Conservation (phyloP, 2,888 invertebrate genomes). For the Phytoseiulus persimilis region DNA sequence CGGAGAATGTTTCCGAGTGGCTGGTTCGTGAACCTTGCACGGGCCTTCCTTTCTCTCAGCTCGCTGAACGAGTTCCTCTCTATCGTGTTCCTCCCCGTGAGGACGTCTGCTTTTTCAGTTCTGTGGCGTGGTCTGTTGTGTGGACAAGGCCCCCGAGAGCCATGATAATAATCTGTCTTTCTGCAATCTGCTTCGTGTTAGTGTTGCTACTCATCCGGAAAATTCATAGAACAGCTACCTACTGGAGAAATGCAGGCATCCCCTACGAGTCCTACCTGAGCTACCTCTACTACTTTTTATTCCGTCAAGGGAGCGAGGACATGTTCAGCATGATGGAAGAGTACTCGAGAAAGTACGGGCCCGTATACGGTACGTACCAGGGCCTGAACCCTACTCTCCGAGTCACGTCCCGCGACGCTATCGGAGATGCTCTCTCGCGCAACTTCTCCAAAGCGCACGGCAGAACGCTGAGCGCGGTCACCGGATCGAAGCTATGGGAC, state of each 20-base stretch:
- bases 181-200: too few relatives aligned
- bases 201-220: not conserved
- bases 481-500: not conserved
- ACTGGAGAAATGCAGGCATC: conserved; percentile 12
- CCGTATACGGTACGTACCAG: conserved; percentile 6
- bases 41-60: too few relatives aligned
- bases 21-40: too few relatives aligned
- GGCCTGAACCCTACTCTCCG: not conserved
- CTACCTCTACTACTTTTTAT: not conserved
- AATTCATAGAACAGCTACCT: not conserved
- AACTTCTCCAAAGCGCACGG: not conserved
- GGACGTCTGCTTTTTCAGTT: too few relatives aligned
- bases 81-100: too few relatives aligned
- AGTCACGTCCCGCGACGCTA: not conserved
- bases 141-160: too few relatives aligned
- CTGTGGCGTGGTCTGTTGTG: too few relatives aligned
- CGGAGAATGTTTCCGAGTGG: too few relatives aligned
- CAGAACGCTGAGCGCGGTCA: not conserved
- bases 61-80: too few relatives aligned
- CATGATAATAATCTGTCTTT: too few relatives aligned
- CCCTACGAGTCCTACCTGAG: conserved; percentile 9
- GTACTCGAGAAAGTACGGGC: not conserved
- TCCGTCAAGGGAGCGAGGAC: not conserved
- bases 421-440: not conserved
- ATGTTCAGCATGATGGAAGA: not conserved